Conservation (phyloP, 1,140 invertebrate genomes). For the Aphaenogaster ashmeadi region DNA sequence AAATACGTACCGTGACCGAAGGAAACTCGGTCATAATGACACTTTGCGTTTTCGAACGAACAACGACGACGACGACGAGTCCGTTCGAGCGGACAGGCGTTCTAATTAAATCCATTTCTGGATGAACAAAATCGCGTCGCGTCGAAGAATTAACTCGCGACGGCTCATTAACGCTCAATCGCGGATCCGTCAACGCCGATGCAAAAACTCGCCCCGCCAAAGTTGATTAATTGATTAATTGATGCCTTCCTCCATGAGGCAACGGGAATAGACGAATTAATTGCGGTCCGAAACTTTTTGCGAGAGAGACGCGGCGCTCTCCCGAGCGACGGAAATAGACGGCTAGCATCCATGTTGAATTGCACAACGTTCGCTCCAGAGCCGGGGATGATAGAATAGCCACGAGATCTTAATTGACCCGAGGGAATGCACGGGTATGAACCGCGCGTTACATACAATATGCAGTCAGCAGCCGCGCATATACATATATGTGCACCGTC, state of each 20-base stretch:
- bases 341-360: conserved; percentile 43
- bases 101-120: conserved; percentile 38
- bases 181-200: background rate
- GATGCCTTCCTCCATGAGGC: background rate
- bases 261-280: conserved; percentile 36
- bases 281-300: conserved; percentile 1
- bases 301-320: background rate
- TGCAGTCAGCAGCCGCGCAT: conserved; percentile 35
- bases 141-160: background rate
- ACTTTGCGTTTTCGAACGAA: conserved; percentile 6
- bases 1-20: background rate
- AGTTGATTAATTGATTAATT: conserved; percentile 17
- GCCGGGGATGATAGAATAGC: conserved; percentile 76
- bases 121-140: background rate
- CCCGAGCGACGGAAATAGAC: conserved; percentile 53
- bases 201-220: conserved; percentile 1
- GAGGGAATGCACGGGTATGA: conserved; percentile 75
- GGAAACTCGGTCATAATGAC: conserved; percentile 32
- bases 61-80: conserved; percentile 1
- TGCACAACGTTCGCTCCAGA: conserved; percentile 71
- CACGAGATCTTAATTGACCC: conserved; percentile 81
- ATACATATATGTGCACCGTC: conserved; percentile 26
- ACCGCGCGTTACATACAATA: conserved; percentile 66
- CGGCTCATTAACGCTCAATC: conserved; percentile 33
- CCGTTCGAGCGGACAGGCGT: background rate